phyloP scores from a whole-genome alignment of 2,113 vertebrate genomes.

The Isurus oxyrinchus region DNA sequence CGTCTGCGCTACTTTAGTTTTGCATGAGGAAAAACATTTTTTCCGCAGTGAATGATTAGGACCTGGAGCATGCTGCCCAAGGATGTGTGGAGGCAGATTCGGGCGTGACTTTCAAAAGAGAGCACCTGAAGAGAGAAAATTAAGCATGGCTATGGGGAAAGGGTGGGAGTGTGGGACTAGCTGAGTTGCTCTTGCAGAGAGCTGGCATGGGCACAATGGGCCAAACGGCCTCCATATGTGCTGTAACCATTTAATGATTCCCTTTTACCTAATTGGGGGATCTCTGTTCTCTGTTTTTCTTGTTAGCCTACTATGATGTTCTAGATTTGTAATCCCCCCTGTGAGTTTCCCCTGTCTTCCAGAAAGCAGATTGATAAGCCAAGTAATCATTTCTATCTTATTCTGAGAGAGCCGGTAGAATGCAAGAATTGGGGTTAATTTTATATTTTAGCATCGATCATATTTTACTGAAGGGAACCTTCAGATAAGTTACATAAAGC shows the following conservation, averaged over 20 bases:
- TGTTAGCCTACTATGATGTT: neutral
- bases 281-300: no score
- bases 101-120: neutral
- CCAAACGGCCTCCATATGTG: neutral
- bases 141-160: neutral
- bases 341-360: neutral
- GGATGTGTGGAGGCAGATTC: no score
- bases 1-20: no score
- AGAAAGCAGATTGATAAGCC: neutral
- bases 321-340: neutral
- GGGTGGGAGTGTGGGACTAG: neutral
- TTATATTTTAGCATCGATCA: neutral
- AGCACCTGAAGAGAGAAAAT: neutral
- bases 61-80: no score
- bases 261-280: neutral
- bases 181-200: neutral
- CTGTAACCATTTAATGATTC: neutral
- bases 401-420: neutral
- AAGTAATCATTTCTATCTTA: neutral
- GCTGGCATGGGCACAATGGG: neutral
- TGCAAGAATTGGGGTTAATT: neutral
- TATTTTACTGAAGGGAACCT: neutral
- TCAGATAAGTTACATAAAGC: neutral
- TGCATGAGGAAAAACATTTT: neutral
- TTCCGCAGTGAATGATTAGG: neutral